Evolutionary conservation across 2,113 vertebrate genomes (phyloP).

Genomic region (Indicator indicator): DNA sequence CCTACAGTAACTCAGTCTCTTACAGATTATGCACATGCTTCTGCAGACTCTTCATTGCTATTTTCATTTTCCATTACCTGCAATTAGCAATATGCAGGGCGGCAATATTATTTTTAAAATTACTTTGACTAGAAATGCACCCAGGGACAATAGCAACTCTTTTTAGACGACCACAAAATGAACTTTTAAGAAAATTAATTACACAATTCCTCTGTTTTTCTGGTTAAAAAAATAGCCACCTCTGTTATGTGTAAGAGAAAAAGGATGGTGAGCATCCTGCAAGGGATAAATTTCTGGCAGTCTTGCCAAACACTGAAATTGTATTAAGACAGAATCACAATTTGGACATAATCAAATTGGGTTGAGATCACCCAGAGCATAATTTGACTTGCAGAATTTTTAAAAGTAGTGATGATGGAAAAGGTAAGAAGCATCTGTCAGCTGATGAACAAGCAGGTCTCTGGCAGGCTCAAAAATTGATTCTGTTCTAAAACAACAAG

Average conservation of each 20-base stretch:
- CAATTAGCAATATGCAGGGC: background rate
- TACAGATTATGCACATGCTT: accelerated
- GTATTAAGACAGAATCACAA: background rate
- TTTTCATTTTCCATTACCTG: background rate
- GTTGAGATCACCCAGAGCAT: background rate
- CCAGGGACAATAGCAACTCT: background rate
- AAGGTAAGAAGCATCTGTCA: background rate
- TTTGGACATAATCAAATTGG: background rate
- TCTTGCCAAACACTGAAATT: background rate
- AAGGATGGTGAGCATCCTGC: background rate
- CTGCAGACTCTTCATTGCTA: background rate
- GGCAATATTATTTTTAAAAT: background rate
- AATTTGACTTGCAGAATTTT: background rate
- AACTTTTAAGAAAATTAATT: background rate
- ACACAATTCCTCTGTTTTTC: background rate
- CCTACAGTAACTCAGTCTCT: background rate
- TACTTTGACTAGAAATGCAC: background rate
- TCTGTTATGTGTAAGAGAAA: background rate
- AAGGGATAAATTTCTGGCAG: background rate
- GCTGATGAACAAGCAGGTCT: background rate
- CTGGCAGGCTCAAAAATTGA: background rate
- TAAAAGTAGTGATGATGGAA: background rate
- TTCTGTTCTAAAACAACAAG: background rate
- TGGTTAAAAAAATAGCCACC: background rate
- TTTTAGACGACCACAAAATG: background rate